These are phyloP conservation scores for Pristionchus exspectatus DNA, from an alignment of 2,888 invertebrate genomes.

Conservation along the genomic window DNA sequence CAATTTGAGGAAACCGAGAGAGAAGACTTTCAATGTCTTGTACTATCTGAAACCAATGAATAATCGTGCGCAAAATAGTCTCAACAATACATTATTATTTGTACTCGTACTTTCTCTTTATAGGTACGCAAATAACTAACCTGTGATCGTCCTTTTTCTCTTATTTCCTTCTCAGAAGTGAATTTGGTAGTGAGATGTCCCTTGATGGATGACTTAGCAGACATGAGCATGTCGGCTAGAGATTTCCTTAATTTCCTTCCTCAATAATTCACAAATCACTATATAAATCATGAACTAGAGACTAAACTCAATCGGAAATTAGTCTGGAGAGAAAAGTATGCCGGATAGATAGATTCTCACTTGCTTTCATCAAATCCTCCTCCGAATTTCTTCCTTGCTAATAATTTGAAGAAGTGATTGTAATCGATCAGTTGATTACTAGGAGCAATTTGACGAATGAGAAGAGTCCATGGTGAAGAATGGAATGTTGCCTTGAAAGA, in stretches of 20 bases:
- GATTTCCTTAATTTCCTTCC: constrained; percentile 12
- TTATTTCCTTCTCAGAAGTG: constrained; percentile 16
- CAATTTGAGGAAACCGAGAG: constrained; percentile 17
- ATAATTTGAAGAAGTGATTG: constrained; percentile 11
- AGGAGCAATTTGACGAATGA: background rate
- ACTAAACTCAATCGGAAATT: background rate
- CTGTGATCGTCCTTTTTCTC: constrained; percentile 34
- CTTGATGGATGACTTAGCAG: background rate
- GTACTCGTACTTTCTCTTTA: background rate
- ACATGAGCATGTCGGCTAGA: constrained; percentile 39
- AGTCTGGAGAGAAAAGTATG: background rate
- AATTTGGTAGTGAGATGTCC: constrained; percentile 11
- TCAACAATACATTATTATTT: background rate
- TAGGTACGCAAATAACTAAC: background rate
- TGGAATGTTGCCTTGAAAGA: background rate
- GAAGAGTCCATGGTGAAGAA: constrained; percentile 45
- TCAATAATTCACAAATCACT: background rate
- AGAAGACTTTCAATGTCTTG: constrained; percentile 37
- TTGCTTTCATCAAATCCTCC: constrained; percentile 41
- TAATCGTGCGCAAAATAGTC: too few species aligned
- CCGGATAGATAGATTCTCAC: background rate
- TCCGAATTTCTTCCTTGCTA: constrained; percentile 41
- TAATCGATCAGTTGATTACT: background rate
- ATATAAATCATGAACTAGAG: background rate
- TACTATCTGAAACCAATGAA: constrained; percentile 18